Evolutionary conservation across 2,797 vertebrate species (phyloP), one percentile per base, ranked within the genome.

Genomic region (Lemur catta): DNA sequence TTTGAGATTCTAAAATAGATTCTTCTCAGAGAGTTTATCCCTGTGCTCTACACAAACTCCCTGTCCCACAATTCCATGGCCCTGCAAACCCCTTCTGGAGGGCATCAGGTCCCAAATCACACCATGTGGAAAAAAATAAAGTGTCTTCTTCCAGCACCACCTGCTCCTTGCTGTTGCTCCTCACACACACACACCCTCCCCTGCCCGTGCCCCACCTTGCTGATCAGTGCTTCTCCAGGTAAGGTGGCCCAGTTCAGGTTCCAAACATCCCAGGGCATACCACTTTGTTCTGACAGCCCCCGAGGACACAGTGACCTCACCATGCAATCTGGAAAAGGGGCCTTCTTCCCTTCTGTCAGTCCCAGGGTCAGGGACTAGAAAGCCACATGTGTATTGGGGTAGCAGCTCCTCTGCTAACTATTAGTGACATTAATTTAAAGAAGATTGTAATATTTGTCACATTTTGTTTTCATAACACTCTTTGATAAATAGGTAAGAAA

Each of bases 171-270:
- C 1, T 80, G 12, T 28, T 9, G 12, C 46, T n/a, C 10, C 17
- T 28, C 38, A 69, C n/a, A 30, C 35, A 41, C 43, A 24, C 41
- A 7, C 17, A 24, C 1, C 24, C 7, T 71, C 9, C 28, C 52
- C 38, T 13, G 8, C 6, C 52, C 10, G 26, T 14, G 0, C 7
- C 18, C n/a, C 30, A n/a, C 9, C 14, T 2, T 18, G 20, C 0
- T 11, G 50, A 28, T 71, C 11, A 26, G 20, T 72, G 67, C 30
- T 85, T 63, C 52, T 84, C 17, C 35, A 57, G 15, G 11, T 24
- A 43, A 30, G 17, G 9, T 33, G 33, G 14, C 7, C n/a, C 46
- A 18, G 0, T 6, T 89, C 41, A n/a, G 22, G 13, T 57, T 41
- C 41, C 9, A 43, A 48, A 52, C 14, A 22, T 4, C 11, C 17